Percentiles rank a stretch among this genome's conserved stretches.
Conservation (phyloP, 2,113 vertebrate species). For the Callaeas wilsoni region DNA sequence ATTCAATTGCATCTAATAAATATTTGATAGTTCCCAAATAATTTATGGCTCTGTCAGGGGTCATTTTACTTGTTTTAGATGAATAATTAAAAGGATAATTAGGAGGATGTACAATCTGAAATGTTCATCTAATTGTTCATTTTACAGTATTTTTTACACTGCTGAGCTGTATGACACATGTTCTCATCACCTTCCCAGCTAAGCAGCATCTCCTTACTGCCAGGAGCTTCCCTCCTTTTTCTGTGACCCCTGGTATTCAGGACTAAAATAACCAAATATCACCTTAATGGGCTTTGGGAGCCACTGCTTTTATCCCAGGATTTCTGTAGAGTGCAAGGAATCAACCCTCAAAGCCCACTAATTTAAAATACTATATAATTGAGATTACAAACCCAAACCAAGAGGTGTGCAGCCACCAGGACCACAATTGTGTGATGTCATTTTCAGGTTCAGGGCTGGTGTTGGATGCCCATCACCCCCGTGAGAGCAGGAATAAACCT, state of each 20-base stretch:
- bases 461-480: neutral
- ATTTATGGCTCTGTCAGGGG: conserved; percentile 83
- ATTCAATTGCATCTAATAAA: conserved; percentile 81
- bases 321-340: neutral
- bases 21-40: conserved; percentile 82
- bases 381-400: neutral
- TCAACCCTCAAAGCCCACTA: neutral
- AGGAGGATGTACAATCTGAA: conserved; percentile 76
- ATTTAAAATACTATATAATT: neutral
- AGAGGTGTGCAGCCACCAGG: neutral
- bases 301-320: neutral
- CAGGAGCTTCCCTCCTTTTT: neutral
- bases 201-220: neutral
- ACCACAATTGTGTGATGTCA: neutral
- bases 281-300: neutral
- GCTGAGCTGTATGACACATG: conserved; percentile 1
- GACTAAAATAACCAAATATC: neutral
- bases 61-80: conserved; percentile 90
- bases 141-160: conserved; percentile 65
- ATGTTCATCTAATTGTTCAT: conserved; percentile 80
- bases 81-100: conserved; percentile 88
- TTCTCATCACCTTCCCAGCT: neutral
- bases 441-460: neutral
- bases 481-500: neutral
- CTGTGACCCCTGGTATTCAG: neutral